phyloP scores from a whole-genome alignment of 2,113 vertebrate genomes.

The Cebidichthys violaceus region DNA sequence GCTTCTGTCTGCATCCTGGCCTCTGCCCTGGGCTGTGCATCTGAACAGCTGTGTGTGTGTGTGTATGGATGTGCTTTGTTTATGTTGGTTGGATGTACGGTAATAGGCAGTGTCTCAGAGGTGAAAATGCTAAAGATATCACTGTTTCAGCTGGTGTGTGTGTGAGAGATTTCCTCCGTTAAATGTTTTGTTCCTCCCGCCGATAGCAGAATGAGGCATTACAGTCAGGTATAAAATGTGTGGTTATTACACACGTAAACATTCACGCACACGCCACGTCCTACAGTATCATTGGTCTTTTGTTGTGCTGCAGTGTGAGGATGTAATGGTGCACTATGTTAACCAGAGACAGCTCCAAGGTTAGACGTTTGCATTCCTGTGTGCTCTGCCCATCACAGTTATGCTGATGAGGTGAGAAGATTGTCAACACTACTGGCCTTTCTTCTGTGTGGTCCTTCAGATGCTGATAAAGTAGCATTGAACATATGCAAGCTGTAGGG shows the following conservation, averaged over 20 bases:
- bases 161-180: slow-evolving; percentile 26
- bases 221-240: slow-evolving; percentile 16
- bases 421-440: slow-evolving; percentile 32
- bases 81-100: slow-evolving; percentile 39
- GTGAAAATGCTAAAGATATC: slow-evolving; percentile 44
- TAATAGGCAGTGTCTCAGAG: slow-evolving; percentile 46
- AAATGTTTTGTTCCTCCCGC: slow-evolving; percentile 33
- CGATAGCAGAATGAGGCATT: slow-evolving; percentile 16
- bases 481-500: slow-evolving; percentile 56
- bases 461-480: slow-evolving; percentile 50
- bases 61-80: slow-evolving; percentile 33
- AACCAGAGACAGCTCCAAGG: slow-evolving; percentile 61
- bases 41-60: slow-evolving; percentile 45
- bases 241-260: background rate
- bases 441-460: slow-evolving; percentile 11
- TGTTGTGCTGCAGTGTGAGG: slow-evolving; percentile 37
- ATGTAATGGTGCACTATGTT: slow-evolving; percentile 43
- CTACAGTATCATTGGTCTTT: slow-evolving; percentile 9
- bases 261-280: slow-evolving; percentile 6
- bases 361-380: slow-evolving; percentile 62
- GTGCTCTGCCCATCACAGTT: slow-evolving; percentile 28
- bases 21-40: slow-evolving; percentile 46
- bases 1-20: slow-evolving; percentile 48
- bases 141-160: slow-evolving; percentile 24
- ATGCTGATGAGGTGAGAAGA: slow-evolving; percentile 48